A percentile compares a stretch with the other conserved stretches of the same genome.
phyloP scores from a whole-genome alignment of 2,113 vertebrate genomes.

The Seriola rivoliana region DNA sequence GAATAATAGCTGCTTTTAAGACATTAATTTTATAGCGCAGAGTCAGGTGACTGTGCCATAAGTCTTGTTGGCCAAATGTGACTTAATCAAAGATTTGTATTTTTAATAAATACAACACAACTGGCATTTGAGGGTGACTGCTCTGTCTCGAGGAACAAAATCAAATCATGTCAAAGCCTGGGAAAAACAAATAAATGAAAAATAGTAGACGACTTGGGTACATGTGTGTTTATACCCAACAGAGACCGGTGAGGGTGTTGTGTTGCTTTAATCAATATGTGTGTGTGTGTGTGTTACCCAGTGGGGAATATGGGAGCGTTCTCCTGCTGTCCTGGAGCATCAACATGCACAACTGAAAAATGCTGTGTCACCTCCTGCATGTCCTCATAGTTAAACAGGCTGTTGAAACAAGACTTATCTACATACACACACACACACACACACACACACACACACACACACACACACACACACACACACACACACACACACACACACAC shows the following conservation, averaged over 20 bases:
- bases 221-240: slow-evolving; percentile 10
- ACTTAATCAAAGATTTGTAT: not conserved
- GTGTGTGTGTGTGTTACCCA: slow-evolving; percentile 84
- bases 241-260: not conserved
- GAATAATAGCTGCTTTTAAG: no score
- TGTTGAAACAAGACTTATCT: slow-evolving; percentile 76
- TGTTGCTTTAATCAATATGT: no score
- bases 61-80: no score
- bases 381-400: slow-evolving; percentile 91
- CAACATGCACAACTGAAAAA: slow-evolving; percentile 95
- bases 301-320: slow-evolving; percentile 91
- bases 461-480: not conserved
- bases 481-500: not conserved
- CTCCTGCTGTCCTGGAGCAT: slow-evolving; percentile 95
- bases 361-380: slow-evolving; percentile 97
- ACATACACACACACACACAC: slow-evolving; percentile 33
- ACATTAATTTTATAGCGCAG: no score
- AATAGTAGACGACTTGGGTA: not conserved
- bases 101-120: not conserved
- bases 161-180: not conserved
- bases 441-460: slow-evolving; percentile 19
- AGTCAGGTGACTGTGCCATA: no score
- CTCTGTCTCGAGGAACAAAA: not conserved
- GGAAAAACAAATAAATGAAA: not conserved
- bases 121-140: rapidly evolving